phyloP scores from a whole-genome alignment of 2,113 vertebrate species.

The Reinhardtius hippoglossoides region DNA sequence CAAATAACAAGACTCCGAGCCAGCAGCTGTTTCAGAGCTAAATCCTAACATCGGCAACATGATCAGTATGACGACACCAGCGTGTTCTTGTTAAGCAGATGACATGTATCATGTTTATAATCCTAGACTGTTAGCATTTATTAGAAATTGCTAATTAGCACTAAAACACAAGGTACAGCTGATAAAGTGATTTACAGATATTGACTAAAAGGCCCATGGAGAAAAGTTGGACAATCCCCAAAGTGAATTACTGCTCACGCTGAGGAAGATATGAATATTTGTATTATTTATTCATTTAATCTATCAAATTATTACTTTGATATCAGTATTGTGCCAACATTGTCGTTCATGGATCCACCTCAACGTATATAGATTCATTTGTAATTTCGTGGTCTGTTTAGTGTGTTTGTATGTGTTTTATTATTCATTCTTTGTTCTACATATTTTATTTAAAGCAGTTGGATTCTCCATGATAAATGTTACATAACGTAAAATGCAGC shows the following conservation, averaged over 20 bases:
- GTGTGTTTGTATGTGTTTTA: constrained; percentile 1
- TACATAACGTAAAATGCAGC: constrained; percentile 10
- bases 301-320: not conserved
- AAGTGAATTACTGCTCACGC: no score
- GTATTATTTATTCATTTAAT: no score
- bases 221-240: no score
- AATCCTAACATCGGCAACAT: no score
- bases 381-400: not conserved
- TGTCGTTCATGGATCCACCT: no score
- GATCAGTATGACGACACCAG: no score
- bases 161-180: no score
- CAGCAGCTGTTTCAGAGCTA: not conserved
- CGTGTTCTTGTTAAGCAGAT: not conserved
- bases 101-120: not conserved
- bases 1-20: not conserved
- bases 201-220: no score
- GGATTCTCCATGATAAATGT: constrained; percentile 1
- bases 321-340: no score
- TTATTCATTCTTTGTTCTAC: not conserved
- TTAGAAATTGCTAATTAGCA: not conserved
- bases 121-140: not conserved
- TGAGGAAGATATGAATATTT: no score
- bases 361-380: no score
- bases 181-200: not conserved
- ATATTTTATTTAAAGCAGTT: constrained; percentile 4